Evolutionary conservation across 2,888 invertebrate species (phyloP), one percentile per base, ranked within the genome.

Genomic region (Branchellion lobata): DNA sequence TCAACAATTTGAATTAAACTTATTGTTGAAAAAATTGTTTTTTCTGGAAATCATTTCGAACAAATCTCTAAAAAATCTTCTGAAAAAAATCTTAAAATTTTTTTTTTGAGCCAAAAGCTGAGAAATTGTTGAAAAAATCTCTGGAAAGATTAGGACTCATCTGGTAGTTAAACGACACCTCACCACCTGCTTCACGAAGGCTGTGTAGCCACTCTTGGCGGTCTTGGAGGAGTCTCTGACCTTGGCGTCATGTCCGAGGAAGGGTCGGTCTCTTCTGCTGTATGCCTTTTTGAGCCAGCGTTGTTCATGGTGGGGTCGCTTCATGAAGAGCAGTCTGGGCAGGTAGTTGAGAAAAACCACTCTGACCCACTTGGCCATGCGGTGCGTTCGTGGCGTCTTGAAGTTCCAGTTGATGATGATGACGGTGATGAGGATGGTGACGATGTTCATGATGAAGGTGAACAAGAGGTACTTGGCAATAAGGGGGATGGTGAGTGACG

Each of bases 321-420:
- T 93, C 97, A 99, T 99, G 84, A 97, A 91, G 84, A 99, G 89
- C 84, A 95, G 90, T 80, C 93, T 92, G 72, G 98, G 98, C 85
- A 99, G 90, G 87, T 95, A 94, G 88, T 96, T 94, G 72, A 99
- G 91, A 89, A 99, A 99, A 81, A 97, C 93, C 83, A 93, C 92
- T 78, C 97, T 91, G 84, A 96, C 95, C 95, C 96, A 96, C 84
- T 94, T 92, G 74, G 99, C 97, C 99, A 99, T 99, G 89, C 93
- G 92, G 89, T 99, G 98, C 61, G 98, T 99, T 85, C 94, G 91
- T 76, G 94, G 98, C 68, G 95, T 89, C 40, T 99, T 91, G 90
- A 98, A 99, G 89, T 99, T 98, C 93, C 97, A 96, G 89, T 99
- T 99, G 87, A 99, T 98, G 87, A 99, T 97, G 87, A 99, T 93